phyloP scores from a whole-genome alignment of 2,797 vertebrate genomes.

The Scomberomorus guttatus region DNA sequence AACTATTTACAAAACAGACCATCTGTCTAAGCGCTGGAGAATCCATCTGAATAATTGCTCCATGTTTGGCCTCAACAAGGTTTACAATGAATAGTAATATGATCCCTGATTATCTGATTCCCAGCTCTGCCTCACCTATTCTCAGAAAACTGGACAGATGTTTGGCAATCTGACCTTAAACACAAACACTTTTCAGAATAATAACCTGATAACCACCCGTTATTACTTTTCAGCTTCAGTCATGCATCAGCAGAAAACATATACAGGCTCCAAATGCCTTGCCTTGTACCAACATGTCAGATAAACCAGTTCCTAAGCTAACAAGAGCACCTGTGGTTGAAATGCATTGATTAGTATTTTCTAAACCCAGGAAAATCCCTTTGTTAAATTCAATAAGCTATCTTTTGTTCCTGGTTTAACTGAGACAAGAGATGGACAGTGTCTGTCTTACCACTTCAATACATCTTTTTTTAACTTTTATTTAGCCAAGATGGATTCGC shows the following conservation, averaged over 20 bases:
- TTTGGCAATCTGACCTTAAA: not conserved
- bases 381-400: not conserved
- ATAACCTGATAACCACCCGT: no score
- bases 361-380: not conserved
- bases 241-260: not conserved
- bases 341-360: slow-evolving; percentile 8
- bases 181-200: not conserved
- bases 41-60: not conserved
- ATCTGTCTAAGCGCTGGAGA: no score
- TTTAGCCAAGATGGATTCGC: not conserved
- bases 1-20: not conserved
- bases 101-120: not conserved
- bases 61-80: not conserved
- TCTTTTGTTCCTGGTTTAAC: slow-evolving; percentile 5
- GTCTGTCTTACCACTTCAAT: not conserved
- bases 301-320: not conserved
- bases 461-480: not conserved
- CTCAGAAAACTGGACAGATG: not conserved
- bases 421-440: not conserved
- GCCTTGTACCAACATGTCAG: not conserved
- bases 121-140: not conserved
- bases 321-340: not conserved
- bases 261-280: not conserved
- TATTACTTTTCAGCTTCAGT: not conserved
- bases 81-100: not conserved